Conservation (phyloP, 1,140 invertebrate genomes). For the Drosophila takahashii region DNA sequence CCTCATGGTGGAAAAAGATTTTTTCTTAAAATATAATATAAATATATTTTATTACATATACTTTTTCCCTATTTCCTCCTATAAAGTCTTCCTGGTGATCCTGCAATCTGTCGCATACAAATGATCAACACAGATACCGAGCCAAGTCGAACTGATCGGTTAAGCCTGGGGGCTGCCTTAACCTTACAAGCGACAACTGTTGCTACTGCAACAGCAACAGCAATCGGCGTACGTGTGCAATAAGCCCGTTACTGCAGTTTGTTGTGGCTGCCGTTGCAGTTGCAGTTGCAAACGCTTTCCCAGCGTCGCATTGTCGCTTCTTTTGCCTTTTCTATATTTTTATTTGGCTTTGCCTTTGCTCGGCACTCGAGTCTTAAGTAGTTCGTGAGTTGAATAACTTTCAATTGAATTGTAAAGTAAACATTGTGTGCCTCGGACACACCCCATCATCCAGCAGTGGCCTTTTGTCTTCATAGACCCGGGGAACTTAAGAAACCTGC, state of each 20-base stretch:
- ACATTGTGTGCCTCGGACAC: constrained; percentile 77
- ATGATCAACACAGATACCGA: constrained; percentile 79
- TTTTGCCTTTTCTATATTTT: constrained; percentile 33
- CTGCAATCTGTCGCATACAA: constrained; percentile 75
- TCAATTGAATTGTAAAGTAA: constrained; percentile 84
- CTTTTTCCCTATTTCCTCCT: background rate
- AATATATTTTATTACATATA: too few relatives aligned
- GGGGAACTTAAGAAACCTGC: constrained; percentile 2
- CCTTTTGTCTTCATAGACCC: constrained; percentile 63
- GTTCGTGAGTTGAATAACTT: constrained; percentile 84
- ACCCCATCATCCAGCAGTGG: constrained; percentile 56
- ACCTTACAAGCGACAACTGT: constrained; percentile 53
- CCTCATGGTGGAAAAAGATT: too few relatives aligned
- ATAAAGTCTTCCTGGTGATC: constrained; percentile 37
- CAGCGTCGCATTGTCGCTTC: constrained; percentile 71
- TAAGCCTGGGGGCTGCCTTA: constrained; percentile 44
- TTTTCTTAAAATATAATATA: too few relatives aligned
- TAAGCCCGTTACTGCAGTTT: constrained; percentile 50
- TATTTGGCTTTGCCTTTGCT: constrained; percentile 36
- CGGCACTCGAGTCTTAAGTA: constrained; percentile 73
- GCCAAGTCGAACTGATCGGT: too few relatives aligned
- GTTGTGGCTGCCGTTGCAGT: constrained; percentile 34
- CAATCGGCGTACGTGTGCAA: constrained; percentile 70
- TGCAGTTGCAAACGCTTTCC: constrained; percentile 64
- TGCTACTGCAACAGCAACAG: constrained; percentile 61